A percentile compares a stretch with the other conserved stretches of the same genome.
Conservation (phyloP, 2,888 invertebrate genomes). For the Embidobia sp. region DNA sequence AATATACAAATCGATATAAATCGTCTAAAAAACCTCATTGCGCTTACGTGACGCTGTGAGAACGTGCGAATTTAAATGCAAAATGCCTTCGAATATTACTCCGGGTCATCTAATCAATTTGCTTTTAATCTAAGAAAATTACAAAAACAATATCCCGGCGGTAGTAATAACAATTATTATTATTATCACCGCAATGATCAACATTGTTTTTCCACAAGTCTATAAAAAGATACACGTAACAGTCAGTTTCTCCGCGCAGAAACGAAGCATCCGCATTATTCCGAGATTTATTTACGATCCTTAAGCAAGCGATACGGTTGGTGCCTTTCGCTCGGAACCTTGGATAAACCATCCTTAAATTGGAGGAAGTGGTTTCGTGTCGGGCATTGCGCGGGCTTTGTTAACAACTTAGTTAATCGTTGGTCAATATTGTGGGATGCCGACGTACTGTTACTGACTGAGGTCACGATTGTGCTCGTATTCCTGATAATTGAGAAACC, state of each 20-base stretch:
- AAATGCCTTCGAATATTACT: too few relatives aligned
- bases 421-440: constrained; percentile 39
- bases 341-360: constrained; percentile 50
- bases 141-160: too few relatives aligned
- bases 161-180: not conserved
- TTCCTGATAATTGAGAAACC: constrained; percentile 49
- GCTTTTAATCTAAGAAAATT: too few relatives aligned
- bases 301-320: constrained; percentile 14
- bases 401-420: constrained; percentile 41
- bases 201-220: not conserved
- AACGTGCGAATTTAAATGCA: too few relatives aligned
- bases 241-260: constrained; percentile 42
- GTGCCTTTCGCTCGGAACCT: constrained; percentile 51
- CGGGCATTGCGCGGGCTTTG: constrained; percentile 31
- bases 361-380: constrained; percentile 51
- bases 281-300: constrained; percentile 54
- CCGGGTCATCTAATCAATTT: too few relatives aligned
- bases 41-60: too few relatives aligned
- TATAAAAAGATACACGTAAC: constrained; percentile 33
- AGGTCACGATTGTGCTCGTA: constrained; percentile 25
- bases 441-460: constrained; percentile 41
- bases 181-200: not conserved
- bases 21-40: too few relatives aligned
- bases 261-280: constrained; percentile 52
- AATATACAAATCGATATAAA: too few relatives aligned